A percentile compares a stretch with the other conserved stretches of the same genome.
These are phyloP conservation scores for Ambastaia sidthimunki DNA, from an alignment of 2,797 vertebrate genomes.

Conservation along the genomic window DNA sequence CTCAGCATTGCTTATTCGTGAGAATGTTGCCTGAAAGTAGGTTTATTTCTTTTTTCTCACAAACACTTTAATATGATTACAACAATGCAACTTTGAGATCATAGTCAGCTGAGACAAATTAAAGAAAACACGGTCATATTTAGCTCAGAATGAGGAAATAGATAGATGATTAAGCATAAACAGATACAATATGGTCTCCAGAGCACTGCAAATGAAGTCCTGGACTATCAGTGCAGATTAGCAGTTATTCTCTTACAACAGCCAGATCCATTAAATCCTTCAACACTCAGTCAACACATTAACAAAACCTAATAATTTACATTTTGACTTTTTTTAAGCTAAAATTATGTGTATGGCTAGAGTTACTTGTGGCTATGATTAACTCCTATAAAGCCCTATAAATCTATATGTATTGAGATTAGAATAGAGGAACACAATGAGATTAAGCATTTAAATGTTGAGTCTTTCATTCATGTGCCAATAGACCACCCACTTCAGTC, in stretches of 20 bases:
- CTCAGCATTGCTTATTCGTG: conserved; percentile 23
- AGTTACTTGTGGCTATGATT: neutral
- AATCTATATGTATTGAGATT: neutral
- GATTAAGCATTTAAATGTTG: conserved; percentile 1
- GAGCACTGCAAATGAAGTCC: neutral
- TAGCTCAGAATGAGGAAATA: neutral
- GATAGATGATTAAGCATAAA: neutral
- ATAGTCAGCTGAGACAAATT: neutral
- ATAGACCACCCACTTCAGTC: conserved; percentile 49
- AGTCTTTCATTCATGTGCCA: conserved; percentile 37
- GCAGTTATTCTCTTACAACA: no score
- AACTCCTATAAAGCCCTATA: neutral
- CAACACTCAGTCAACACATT: neutral
- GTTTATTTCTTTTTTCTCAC: neutral
- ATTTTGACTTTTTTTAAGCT: no score
- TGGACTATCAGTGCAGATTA: neutral
- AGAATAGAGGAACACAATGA: conserved; percentile 9
- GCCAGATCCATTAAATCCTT: no score
- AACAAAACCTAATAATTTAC: no score
- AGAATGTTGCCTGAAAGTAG: conserved; percentile 8
- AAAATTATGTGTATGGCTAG: no score
- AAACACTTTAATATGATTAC: neutral
- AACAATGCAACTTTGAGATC: neutral
- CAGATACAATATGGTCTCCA: no score
- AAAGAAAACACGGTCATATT: neutral